phyloP scores from a whole-genome alignment of 2,888 invertebrate species.

The Girardia tigrina region DNA sequence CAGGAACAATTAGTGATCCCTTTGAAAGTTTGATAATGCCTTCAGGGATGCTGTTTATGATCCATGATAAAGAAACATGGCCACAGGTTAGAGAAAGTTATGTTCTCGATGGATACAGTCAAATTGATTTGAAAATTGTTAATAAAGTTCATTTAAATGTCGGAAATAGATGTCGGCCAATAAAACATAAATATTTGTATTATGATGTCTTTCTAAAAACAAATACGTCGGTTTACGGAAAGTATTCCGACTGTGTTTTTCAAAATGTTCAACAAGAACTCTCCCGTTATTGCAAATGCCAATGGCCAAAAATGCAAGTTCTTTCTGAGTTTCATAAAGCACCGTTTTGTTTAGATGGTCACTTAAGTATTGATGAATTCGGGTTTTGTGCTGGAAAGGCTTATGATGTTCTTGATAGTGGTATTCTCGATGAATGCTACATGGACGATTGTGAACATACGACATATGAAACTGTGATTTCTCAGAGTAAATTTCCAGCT shows the following conservation, averaged over 20 bases:
- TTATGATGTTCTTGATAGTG: background rate
- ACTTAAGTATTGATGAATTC: background rate
- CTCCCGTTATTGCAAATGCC: conserved; percentile 20
- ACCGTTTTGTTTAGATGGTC: background rate
- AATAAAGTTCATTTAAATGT: background rate
- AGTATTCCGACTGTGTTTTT: conserved; percentile 19
- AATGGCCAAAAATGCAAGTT: conserved; percentile 17
- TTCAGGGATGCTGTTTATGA: conserved; percentile 21
- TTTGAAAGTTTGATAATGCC: background rate
- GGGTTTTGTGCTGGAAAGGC: background rate
- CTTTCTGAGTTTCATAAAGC: background rate
- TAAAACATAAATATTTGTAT: conserved; percentile 1
- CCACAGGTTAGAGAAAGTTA: conserved; percentile 25
- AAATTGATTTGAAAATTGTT: conserved; percentile 29
- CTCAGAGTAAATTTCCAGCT: conserved; percentile 25
- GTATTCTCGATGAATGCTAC: background rate
- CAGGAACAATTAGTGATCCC: background rate
- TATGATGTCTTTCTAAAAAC: conserved; percentile 1
- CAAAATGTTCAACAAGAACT: conserved; percentile 9
- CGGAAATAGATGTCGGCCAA: conserved; percentile 14
- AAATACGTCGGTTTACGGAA: background rate
- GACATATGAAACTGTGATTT: conserved; percentile 11
- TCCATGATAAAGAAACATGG: conserved; percentile 28
- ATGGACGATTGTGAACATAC: conserved; percentile 24
- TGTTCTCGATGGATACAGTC: conserved; percentile 7